phyloP scores from a whole-genome alignment of 2,888 invertebrate species.

The Clanis bilineata region DNA sequence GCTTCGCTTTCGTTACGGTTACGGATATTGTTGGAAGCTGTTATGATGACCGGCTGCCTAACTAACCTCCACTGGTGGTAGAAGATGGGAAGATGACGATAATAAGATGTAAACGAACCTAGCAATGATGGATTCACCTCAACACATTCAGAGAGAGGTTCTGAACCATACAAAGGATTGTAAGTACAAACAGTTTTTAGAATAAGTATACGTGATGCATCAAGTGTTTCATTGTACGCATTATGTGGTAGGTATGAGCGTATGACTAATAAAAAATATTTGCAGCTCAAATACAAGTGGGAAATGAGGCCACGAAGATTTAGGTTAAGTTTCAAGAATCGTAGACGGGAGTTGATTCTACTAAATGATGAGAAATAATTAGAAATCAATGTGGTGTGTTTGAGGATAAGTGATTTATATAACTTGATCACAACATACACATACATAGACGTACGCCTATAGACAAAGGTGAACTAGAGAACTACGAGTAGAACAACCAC shows the following conservation, averaged over 20 bases:
- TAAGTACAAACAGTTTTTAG: background rate
- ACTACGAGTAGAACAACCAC: too few relatives aligned
- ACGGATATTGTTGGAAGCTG: too few relatives aligned
- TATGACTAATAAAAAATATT: constrained; percentile 12
- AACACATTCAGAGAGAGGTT: background rate
- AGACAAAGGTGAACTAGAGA: too few relatives aligned
- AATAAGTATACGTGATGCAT: constrained; percentile 1
- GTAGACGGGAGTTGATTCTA: background rate
- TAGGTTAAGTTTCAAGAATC: background rate
- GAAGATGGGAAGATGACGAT: too few relatives aligned
- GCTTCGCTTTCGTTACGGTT: too few relatives aligned
- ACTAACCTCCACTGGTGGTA: too few relatives aligned
- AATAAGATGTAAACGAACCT: background rate
- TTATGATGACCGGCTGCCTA: too few relatives aligned
- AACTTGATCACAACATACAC: background rate
- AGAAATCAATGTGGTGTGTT: background rate
- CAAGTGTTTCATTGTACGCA: background rate
- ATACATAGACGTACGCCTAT: too few relatives aligned
- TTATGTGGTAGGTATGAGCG: background rate
- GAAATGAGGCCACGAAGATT: background rate
- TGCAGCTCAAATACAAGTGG: background rate
- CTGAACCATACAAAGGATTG: background rate
- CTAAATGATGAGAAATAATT: background rate
- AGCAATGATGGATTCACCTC: background rate
- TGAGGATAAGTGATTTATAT: background rate